phyloP scores from a whole-genome alignment of 1,140 invertebrate species.

The Spodoptera litura region DNA sequence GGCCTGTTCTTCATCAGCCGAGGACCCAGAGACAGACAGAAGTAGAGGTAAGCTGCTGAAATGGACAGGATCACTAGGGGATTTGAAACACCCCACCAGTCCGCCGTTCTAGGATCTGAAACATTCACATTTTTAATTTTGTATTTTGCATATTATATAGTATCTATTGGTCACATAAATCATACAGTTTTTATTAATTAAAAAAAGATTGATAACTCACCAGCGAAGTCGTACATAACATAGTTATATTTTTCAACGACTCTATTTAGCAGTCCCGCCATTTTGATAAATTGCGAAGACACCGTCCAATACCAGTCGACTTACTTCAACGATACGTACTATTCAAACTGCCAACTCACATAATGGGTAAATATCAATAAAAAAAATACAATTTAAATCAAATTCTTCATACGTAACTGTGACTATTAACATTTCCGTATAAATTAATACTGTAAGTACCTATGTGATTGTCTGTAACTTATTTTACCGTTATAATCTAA shows the following conservation, averaged over 20 bases:
- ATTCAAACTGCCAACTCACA: too few species aligned
- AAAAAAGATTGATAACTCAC: conserved; percentile 50
- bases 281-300: not conserved
- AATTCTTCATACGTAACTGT: too few species aligned
- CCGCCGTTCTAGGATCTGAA: conserved; percentile 63
- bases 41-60: conserved; percentile 58
- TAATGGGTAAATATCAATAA: too few species aligned
- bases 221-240: conserved; percentile 24
- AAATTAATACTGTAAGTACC: too few species aligned
- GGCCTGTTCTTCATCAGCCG: conserved; percentile 63
- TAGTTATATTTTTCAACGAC: conserved; percentile 30
- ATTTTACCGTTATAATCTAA: too few species aligned
- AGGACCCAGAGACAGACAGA: conserved; percentile 61
- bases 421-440: too few species aligned
- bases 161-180: too few species aligned
- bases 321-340: too few species aligned
- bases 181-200: not conserved
- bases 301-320: too few species aligned
- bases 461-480: too few species aligned
- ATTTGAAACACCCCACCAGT: conserved; percentile 55
- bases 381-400: too few species aligned
- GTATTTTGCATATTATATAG: too few species aligned
- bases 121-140: not conserved
- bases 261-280: conserved; percentile 19
- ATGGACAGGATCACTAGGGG: conserved; percentile 55